Percentiles rank a stretch among this genome's conserved stretches.
Conservation (phyloP, 2,797 vertebrate genomes). For the Sebastes oblongus region DNA sequence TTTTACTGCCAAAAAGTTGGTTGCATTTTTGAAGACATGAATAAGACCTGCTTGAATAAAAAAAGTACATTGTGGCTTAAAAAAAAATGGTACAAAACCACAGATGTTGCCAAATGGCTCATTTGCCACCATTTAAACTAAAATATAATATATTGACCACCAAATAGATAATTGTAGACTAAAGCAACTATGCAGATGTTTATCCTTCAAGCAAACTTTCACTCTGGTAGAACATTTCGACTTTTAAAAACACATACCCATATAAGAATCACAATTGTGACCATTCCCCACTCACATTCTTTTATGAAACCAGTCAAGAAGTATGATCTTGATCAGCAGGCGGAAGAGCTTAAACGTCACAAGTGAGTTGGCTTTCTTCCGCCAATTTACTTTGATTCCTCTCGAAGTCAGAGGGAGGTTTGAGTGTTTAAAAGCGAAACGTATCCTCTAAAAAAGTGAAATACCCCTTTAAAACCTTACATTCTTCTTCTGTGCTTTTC, state of each 20-base stretch:
- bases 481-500: conserved; percentile 73
- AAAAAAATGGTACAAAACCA: neutral
- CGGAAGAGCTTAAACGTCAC: neutral
- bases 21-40: neutral
- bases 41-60: neutral
- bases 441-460: conserved; percentile 35
- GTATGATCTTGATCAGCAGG: conserved; percentile 6
- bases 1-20: conserved; percentile 15
- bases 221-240: conserved; percentile 34
- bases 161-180: conserved; percentile 24
- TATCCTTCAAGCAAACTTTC: conserved; percentile 25
- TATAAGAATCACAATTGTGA: conserved; percentile 5
- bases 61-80: neutral
- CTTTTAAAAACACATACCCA: conserved; percentile 38
- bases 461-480: conserved; percentile 60
- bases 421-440: conserved; percentile 47
- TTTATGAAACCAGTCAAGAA: conserved; percentile 2
- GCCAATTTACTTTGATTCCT: neutral
- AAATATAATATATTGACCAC: neutral
- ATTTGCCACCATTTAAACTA: neutral
- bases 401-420: neutral
- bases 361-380: neutral
- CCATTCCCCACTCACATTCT: conserved; percentile 5
- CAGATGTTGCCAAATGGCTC: neutral
- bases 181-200: conserved; percentile 52